Percentiles rank a stretch among this genome's conserved stretches.
Evolutionary conservation across 2,888 invertebrate genomes (phyloP).

Genomic region (Antitype chi): DNA sequence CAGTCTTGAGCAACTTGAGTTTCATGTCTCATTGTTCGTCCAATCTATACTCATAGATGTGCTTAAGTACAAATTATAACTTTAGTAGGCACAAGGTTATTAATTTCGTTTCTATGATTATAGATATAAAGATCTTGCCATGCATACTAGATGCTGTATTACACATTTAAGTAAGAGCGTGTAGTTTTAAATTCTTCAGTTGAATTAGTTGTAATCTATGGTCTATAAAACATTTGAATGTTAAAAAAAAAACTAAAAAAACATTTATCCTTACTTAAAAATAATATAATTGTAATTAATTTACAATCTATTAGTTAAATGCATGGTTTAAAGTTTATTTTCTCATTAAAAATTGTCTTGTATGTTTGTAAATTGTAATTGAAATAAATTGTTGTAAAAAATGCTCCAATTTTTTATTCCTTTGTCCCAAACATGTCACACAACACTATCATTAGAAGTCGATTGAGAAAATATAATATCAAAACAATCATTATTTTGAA

Average conservation of each 20-base stretch:
- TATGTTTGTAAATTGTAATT: slow-evolving; percentile 65
- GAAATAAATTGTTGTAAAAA: slow-evolving; percentile 64
- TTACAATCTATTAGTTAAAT: slow-evolving; percentile 58
- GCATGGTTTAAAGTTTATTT: slow-evolving; percentile 64
- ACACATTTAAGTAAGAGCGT: slow-evolving; percentile 55
- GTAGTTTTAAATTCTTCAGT: slow-evolving; percentile 68
- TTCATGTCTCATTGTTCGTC: slow-evolving; percentile 68
- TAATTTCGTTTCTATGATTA: slow-evolving; percentile 61
- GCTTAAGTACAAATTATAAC: slow-evolving; percentile 58
- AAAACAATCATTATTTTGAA: not conserved
- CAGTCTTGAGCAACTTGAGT: slow-evolving; percentile 70
- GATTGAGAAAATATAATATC: not conserved
- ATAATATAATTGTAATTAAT: slow-evolving; percentile 53
- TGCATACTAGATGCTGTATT: slow-evolving; percentile 60
- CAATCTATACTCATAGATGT: slow-evolving; percentile 73
- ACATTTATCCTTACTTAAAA: slow-evolving; percentile 48
- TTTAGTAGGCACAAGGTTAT: slow-evolving; percentile 50
- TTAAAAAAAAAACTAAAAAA: slow-evolving; percentile 55
- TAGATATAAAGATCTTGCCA: slow-evolving; percentile 61
- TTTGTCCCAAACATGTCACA: not conserved
- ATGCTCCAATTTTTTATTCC: slow-evolving; percentile 13
- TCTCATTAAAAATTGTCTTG: slow-evolving; percentile 57
- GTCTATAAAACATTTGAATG: slow-evolving; percentile 60
- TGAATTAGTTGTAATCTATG: slow-evolving; percentile 68
- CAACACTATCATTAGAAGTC: not conserved